Evolutionary conservation across 2,888 invertebrate genomes (phyloP).

Genomic region (Hirtodrosophila confusa): DNA sequence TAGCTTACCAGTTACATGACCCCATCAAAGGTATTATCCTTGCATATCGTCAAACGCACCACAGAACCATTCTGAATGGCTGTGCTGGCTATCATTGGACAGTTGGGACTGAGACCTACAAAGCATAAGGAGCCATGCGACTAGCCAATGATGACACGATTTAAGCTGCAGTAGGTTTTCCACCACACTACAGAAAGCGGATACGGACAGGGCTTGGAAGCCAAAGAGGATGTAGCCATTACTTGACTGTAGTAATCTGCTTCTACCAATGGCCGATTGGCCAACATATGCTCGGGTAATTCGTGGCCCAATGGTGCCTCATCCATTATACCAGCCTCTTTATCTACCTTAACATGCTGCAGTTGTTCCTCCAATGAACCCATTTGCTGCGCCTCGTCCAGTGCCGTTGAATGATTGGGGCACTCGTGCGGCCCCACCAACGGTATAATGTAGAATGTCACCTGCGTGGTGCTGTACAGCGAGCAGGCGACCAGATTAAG

Average conservation of each 20-base stretch:
- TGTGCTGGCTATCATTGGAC: conserved; percentile 84
- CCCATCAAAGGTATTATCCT: conserved; percentile 87
- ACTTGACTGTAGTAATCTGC: conserved; percentile 78
- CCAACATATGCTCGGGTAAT: conserved; percentile 81
- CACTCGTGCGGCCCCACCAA: conserved; percentile 84
- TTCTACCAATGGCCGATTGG: conserved; percentile 19
- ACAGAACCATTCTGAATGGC: conserved; percentile 83
- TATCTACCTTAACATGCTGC: conserved; percentile 41
- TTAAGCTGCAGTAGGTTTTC: conserved; percentile 89
- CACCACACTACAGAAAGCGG: conserved; percentile 90
- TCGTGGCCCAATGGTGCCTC: conserved; percentile 78
- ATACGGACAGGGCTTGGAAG: conserved; percentile 83
- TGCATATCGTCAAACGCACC: conserved; percentile 86
- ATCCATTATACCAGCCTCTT: conserved; percentile 20
- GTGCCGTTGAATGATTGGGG: conserved; percentile 78
- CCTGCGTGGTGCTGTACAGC: conserved; percentile 81
- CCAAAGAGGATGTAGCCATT: conserved; percentile 82
- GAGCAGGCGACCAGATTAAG: conserved; percentile 69
- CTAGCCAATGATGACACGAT: conserved; percentile 89
- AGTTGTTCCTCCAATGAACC: conserved; percentile 46
- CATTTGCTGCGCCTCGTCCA: conserved; percentile 23
- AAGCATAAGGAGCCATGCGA: conserved; percentile 86
- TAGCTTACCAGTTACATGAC: conserved; percentile 85
- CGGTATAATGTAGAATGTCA: conserved; percentile 84
- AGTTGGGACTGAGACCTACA: conserved; percentile 84